These are phyloP conservation scores for Seriola quinqueradiata DNA, from an alignment of 2,113 vertebrate species.

Conservation along the genomic window DNA sequence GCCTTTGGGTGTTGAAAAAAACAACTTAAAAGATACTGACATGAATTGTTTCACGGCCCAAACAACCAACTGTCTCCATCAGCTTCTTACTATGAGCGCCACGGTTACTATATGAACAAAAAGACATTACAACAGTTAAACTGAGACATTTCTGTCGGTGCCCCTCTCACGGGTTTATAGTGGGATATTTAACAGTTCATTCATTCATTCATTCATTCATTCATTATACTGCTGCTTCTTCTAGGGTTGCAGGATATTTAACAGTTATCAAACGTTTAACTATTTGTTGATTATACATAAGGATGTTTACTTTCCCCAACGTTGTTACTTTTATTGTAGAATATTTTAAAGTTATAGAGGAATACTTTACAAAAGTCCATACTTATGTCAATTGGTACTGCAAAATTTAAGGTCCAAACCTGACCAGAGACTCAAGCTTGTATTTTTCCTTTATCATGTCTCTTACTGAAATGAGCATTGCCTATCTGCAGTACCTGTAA, in stretches of 20 bases:
- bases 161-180: background rate
- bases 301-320: background rate
- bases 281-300: background rate
- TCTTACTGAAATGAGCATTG: background rate
- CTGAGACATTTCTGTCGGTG: background rate
- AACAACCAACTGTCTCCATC: too few relatives aligned
- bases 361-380: background rate
- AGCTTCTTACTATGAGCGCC: too few relatives aligned
- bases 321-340: background rate
- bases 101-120: background rate
- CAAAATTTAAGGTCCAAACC: background rate
- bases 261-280: too few relatives aligned
- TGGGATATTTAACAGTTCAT: background rate
- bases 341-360: background rate
- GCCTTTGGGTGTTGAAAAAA: too few relatives aligned
- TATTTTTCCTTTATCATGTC: background rate
- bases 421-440: too few relatives aligned
- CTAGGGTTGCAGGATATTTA: background rate
- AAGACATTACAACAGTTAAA: background rate
- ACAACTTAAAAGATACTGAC: too few relatives aligned
- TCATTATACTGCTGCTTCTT: too few relatives aligned
- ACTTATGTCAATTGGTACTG: background rate
- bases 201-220: too few relatives aligned
- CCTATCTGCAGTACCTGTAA: background rate
- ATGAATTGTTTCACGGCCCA: too few relatives aligned